Percentiles rank a stretch among this genome's conserved stretches.
Conservation (phyloP, 1,140 invertebrate species). For the honey bee (Apis mellifera) region DNA sequence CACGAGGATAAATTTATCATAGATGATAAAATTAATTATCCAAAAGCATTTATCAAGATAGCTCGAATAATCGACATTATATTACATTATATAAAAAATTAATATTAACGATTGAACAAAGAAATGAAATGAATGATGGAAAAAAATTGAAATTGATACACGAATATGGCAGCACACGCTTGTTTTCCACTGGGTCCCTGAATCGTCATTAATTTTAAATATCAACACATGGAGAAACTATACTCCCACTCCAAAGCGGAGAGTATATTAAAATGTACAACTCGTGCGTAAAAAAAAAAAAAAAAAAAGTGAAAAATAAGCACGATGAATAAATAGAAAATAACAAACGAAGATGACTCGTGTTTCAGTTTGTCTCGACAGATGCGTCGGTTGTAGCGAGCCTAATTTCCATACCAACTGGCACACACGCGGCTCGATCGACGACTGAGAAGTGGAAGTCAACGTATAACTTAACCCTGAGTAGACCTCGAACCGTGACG, state of each 20-base stretch:
- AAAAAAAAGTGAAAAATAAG: background rate
- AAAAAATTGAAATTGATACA: too few relatives aligned
- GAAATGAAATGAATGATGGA: too few relatives aligned
- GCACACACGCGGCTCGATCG: conserved; percentile 18
- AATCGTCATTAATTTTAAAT: background rate
- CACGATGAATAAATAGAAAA: background rate
- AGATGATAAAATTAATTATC: too few relatives aligned
- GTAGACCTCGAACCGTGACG: conserved; percentile 12
- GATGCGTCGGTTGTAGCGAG: conserved; percentile 20
- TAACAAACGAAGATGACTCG: background rate
- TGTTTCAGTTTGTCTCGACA: conserved; percentile 16
- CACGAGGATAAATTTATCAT: too few relatives aligned
- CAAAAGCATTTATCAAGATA: too few relatives aligned
- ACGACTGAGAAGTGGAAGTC: conserved; percentile 42
- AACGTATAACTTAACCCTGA: conserved; percentile 51
- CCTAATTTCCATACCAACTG: conserved; percentile 39
- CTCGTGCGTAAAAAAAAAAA: background rate
- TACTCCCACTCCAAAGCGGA: background rate
- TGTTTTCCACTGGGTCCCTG: too few relatives aligned
- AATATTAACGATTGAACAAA: too few relatives aligned
- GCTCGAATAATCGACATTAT: too few relatives aligned
- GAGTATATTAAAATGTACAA: background rate
- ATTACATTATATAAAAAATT: too few relatives aligned
- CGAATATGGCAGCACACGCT: too few relatives aligned
- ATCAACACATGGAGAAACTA: background rate